Evolutionary conservation across 1,140 invertebrate species (phyloP), one percentile per base, ranked within the genome.

Genomic region (Aphaenogaster rudis): DNA sequence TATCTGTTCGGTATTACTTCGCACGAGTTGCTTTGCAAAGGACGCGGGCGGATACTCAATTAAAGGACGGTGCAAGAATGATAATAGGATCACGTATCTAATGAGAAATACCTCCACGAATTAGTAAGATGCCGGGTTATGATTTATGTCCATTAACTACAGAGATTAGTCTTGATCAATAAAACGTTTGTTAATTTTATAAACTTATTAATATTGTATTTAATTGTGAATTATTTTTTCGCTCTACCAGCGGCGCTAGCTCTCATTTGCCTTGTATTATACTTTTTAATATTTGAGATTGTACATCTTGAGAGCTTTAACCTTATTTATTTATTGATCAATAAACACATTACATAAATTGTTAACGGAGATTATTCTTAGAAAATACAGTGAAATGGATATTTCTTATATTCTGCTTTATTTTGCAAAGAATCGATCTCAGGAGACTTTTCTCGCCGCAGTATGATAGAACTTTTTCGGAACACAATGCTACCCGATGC

Each of bases 61-160:
- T 78, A 86, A 66, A 79, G 21, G 61, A 78, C 39, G 61, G 21
- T 52, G 66, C 48, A 48, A 42, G 74, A 66, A 67, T 52, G 59
- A 86, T 78, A 86, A 78, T 78, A 42, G 59, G 36, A 79, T 64
- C 72, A 79, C 48, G 74, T 77, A 78, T 15, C 52, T 79, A 86
- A 77, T 86, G 61, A 78, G 36, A 78, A 61, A 79, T 66, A 39
- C 61, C 15, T 13, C 9, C 0, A 15, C 52, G 3, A 52, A 81
- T 71, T 71, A 80, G 36, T 7, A 42, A 71, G 50, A 59, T 71
- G 0, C 21, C 28, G 13, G 3, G 28, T 52, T 39, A 21, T 17
- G 13, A n/a, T 42, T 4, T 3, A 39, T 42, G 3, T 66, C 45
- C 6, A 67, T 54, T 42, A 71, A 45, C 71, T 71, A 33, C 3